phyloP scores from a whole-genome alignment of 2,797 vertebrate genomes.

The Australoheros facetus region DNA sequence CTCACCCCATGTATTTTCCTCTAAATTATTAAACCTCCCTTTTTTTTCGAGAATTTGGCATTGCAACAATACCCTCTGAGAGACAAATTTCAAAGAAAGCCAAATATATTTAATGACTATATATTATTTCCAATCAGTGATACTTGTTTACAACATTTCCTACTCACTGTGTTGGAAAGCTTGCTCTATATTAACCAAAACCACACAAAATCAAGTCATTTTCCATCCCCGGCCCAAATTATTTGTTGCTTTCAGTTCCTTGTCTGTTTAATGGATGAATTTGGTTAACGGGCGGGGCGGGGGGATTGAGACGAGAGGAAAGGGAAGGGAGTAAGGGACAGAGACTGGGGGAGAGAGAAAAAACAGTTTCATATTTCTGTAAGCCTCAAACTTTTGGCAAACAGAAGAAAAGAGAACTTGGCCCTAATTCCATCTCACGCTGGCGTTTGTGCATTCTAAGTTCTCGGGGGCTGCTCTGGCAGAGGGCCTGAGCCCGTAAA shows the following conservation, averaged over 20 bases:
- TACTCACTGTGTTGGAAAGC: constrained; percentile 40
- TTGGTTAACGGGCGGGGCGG: constrained; percentile 49
- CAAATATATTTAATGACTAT: constrained; percentile 48
- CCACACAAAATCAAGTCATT: constrained; percentile 52
- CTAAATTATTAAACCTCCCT: constrained; percentile 39
- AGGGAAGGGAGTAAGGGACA: background rate
- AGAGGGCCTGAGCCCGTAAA: constrained; percentile 82
- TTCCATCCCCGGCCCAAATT: constrained; percentile 51
- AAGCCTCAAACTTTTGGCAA: constrained; percentile 83
- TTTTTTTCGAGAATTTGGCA: constrained; percentile 17
- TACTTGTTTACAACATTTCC: constrained; percentile 57
- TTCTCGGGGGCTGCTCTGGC: constrained; percentile 85
- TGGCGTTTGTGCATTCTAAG: constrained; percentile 81
- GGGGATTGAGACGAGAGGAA: background rate
- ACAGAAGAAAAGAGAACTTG: constrained; percentile 80
- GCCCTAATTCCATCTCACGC: constrained; percentile 82
- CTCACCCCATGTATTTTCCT: constrained; percentile 13
- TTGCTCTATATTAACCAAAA: constrained; percentile 41
- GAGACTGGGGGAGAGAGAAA: constrained; percentile 13
- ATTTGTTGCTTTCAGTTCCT: constrained; percentile 71
- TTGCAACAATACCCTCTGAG: background rate
- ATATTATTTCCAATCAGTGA: constrained; percentile 52
- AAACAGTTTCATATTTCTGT: constrained; percentile 81
- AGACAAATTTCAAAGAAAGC: constrained; percentile 49
- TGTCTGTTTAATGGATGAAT: constrained; percentile 74